Percentiles rank a stretch among this genome's conserved stretches.
Conservation (phyloP, 1,140 invertebrate species). For the Caenorhabditis inopinata region DNA sequence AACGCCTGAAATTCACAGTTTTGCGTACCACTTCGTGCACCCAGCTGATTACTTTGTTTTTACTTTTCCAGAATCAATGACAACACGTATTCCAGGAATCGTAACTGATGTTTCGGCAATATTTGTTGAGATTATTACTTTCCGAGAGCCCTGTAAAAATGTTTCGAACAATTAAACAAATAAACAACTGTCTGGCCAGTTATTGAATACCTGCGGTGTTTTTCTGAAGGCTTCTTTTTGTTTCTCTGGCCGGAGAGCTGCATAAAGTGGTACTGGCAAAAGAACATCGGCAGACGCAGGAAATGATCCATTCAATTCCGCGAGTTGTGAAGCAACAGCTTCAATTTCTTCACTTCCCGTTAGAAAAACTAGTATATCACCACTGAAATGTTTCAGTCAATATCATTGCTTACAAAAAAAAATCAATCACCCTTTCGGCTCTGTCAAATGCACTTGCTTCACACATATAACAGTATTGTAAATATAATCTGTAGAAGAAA, state of each 20-base stretch:
- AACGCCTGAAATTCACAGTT: constrained; percentile 47
- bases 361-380: constrained; percentile 91
- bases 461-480: constrained; percentile 77
- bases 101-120: constrained; percentile 96
- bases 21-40: neutral
- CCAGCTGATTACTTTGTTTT: constrained; percentile 72
- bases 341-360: constrained; percentile 99
- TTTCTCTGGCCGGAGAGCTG: constrained; percentile 49
- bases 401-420: neutral
- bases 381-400: constrained; percentile 57
- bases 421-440: constrained; percentile 61
- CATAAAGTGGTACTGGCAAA: constrained; percentile 6
- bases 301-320: constrained; percentile 70
- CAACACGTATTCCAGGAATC: constrained; percentile 86
- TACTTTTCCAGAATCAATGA: constrained; percentile 90
- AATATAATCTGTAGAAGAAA: constrained; percentile 76
- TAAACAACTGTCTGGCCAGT: too few relatives aligned
- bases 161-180: neutral
- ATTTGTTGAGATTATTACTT: constrained; percentile 90
- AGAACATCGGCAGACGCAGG: neutral
- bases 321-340: constrained; percentile 76
- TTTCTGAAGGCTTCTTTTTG: constrained; percentile 33
- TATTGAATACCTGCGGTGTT: constrained; percentile 2
- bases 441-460: constrained; percentile 84
- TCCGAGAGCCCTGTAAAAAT: constrained; percentile 42